Percentiles rank a stretch among this genome's conserved stretches.
phyloP scores from a whole-genome alignment of 2,888 invertebrate genomes.

The Anorthoa munda region DNA sequence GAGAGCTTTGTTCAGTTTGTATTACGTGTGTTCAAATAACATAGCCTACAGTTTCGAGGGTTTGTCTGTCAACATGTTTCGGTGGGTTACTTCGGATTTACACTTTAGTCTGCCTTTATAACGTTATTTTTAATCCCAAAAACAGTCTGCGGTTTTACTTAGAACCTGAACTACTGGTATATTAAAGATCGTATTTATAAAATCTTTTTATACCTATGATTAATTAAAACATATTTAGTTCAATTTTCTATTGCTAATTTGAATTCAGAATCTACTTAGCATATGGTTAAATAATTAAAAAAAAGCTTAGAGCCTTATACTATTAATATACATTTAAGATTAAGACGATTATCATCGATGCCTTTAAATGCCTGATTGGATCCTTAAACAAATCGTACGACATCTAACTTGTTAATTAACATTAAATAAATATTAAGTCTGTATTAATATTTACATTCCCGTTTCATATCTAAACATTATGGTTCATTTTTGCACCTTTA shows the following conservation, averaged over 20 bases:
- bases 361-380: conserved; percentile 12
- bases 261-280: too few relatives aligned
- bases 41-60: conserved; percentile 10
- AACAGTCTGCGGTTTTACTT: background rate
- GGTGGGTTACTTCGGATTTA: conserved; percentile 2
- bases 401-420: conserved; percentile 14
- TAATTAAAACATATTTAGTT: too few relatives aligned
- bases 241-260: too few relatives aligned
- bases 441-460: conserved; percentile 37
- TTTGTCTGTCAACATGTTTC: conserved; percentile 7
- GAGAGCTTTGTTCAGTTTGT: conserved; percentile 35
- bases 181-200: background rate
- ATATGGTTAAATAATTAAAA: too few relatives aligned
- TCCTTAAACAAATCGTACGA: background rate
- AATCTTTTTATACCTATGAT: too few relatives aligned
- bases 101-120: background rate
- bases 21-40: conserved; percentile 46
- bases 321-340: background rate
- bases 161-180: background rate
- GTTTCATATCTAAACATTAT: background rate
- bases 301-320: too few relatives aligned
- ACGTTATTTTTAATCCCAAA: background rate
- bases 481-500: conserved; percentile 1
- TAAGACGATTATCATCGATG: background rate
- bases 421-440: conserved; percentile 3